These are phyloP conservation scores for Syngnathus typhle DNA, from an alignment of 2,113 vertebrate genomes.

Conservation along the genomic window DNA sequence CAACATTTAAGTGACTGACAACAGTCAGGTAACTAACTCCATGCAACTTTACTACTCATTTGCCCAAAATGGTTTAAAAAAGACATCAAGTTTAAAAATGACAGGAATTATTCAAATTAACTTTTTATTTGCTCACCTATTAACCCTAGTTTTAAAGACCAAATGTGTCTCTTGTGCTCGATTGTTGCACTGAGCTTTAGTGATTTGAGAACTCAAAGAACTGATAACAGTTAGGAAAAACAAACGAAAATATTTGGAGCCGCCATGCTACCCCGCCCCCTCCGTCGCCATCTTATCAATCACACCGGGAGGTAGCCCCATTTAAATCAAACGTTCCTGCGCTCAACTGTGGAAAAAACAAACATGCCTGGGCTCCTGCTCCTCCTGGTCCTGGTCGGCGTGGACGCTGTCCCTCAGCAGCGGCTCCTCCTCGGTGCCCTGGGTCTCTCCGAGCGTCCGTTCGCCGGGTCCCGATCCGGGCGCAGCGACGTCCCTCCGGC, in stretches of 20 bases:
- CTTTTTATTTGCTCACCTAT: too few relatives aligned
- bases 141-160: not conserved
- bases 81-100: too few relatives aligned
- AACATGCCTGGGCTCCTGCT: not conserved
- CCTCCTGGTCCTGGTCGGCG: not conserved
- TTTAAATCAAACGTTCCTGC: not conserved
- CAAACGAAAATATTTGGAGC: not conserved
- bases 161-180: not conserved
- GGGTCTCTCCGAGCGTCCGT: constrained; percentile 68
- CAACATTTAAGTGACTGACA: too few relatives aligned
- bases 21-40: too few relatives aligned
- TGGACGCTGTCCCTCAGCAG: constrained; percentile 48
- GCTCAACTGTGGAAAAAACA: not conserved
- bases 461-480: constrained; percentile 27
- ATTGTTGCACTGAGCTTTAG: not conserved
- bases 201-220: not conserved
- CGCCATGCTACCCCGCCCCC: not conserved
- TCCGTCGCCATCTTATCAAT: not conserved
- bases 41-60: too few relatives aligned
- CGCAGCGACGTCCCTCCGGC: constrained; percentile 70
- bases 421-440: constrained; percentile 65
- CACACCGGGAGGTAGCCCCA: not conserved
- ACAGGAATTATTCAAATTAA: too few relatives aligned
- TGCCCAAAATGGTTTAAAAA: too few relatives aligned
- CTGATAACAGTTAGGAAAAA: not conserved